These are phyloP conservation scores for Diachasma alloeum DNA, from an alignment of 1,140 invertebrate genomes.

Conservation along the genomic window DNA sequence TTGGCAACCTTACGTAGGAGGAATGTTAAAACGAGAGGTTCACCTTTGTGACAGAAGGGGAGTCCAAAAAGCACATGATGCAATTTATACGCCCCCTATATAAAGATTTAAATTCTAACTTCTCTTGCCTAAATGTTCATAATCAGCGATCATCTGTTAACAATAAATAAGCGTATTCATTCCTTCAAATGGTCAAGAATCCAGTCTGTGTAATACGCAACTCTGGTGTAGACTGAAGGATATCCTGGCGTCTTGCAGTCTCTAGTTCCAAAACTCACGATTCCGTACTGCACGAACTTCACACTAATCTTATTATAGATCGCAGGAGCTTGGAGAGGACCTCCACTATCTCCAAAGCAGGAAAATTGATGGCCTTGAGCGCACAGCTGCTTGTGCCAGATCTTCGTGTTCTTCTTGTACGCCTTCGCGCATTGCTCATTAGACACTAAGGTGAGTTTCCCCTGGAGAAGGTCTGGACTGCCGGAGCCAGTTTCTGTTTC, in stretches of 20 bases:
- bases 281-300: slow-evolving; percentile 51
- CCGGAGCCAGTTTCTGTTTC: slow-evolving; percentile 50
- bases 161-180: slow-evolving; percentile 8
- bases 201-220: slow-evolving; percentile 67
- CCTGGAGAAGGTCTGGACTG: slow-evolving; percentile 61
- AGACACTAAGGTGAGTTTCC: slow-evolving; percentile 60
- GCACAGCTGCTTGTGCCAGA: slow-evolving; percentile 62
- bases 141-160: neutral
- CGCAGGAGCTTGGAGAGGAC: slow-evolving; percentile 46
- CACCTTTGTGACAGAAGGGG: too few relatives aligned
- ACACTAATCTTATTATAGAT: neutral
- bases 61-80: too few relatives aligned
- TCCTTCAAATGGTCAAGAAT: slow-evolving; percentile 51
- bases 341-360: slow-evolving; percentile 56
- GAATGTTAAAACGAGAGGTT: too few relatives aligned
- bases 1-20: too few relatives aligned
- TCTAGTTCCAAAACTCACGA: slow-evolving; percentile 71
- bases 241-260: slow-evolving; percentile 65
- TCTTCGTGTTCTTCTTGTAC: slow-evolving; percentile 46
- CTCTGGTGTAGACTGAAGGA: slow-evolving; percentile 71
- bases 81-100: too few relatives aligned
- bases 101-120: too few relatives aligned
- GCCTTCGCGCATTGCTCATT: slow-evolving; percentile 54
- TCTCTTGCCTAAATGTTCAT: too few relatives aligned
- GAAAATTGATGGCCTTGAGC: slow-evolving; percentile 64